Evolutionary conservation across 2,113 vertebrate genomes (phyloP).

Genomic region (Cyprichromis sp.): DNA sequence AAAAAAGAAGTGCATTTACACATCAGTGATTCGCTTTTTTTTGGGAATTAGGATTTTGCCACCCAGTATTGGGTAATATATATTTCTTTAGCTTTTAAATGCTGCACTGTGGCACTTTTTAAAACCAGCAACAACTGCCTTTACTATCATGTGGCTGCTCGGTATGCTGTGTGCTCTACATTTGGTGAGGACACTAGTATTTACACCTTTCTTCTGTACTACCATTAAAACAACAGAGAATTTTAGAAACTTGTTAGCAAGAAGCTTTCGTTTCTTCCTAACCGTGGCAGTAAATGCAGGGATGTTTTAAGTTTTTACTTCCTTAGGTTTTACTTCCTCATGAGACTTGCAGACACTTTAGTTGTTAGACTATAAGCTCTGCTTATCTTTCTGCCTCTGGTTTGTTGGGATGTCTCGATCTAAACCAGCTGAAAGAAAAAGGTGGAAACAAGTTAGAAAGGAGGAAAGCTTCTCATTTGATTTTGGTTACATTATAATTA

Average conservation of each 20-base stretch:
- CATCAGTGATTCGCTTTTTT: neutral
- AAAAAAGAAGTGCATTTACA: neutral
- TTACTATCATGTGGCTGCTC: neutral
- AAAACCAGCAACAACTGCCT: neutral
- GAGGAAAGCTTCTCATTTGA: neutral
- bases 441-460: neutral
- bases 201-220: neutral
- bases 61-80: neutral
- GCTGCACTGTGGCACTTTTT: neutral
- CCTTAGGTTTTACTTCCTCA: neutral
- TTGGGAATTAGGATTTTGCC: neutral
- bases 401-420: neutral
- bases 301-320: neutral
- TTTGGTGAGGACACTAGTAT: neutral
- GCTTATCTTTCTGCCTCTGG: neutral
- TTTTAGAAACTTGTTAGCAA: neutral
- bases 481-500: neutral
- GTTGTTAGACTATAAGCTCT: neutral
- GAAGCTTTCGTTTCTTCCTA: rapidly evolving
- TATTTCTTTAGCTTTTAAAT: neutral
- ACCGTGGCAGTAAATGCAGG: neutral
- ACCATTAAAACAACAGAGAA: neutral
- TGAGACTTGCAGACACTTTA: neutral
- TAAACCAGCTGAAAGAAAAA: neutral
- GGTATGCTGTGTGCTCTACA: neutral